A percentile compares a stretch with the other conserved stretches of the same genome.
These are phyloP conservation scores for Tricholaema leucomelas DNA, from an alignment of 2,113 vertebrate genomes.

Conservation along the genomic window DNA sequence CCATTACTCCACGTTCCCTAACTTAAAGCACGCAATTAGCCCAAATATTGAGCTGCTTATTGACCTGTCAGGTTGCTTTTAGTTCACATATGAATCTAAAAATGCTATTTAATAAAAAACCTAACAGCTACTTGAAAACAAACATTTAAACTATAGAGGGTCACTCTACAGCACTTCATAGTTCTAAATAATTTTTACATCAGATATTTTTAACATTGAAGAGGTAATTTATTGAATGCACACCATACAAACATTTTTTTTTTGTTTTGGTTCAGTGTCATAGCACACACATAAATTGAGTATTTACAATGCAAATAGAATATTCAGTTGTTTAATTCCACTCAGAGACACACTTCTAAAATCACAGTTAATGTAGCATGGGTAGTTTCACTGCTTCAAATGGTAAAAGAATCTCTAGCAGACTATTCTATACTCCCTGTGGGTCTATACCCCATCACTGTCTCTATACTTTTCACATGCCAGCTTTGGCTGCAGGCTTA, in stretches of 20 bases:
- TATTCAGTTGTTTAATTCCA: neutral
- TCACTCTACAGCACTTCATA: neutral
- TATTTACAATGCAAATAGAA: neutral
- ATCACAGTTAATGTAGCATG: neutral
- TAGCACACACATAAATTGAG: neutral
- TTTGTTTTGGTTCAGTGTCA: neutral
- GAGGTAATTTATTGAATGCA: neutral
- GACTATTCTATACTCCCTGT: neutral
- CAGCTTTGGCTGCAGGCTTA: neutral
- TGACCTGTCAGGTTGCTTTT: slow-evolving; percentile 4
- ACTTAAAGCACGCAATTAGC: neutral
- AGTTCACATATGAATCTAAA: neutral
- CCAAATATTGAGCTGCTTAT: neutral
- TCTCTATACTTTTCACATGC: neutral
- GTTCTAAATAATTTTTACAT: neutral
- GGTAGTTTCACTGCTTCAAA: neutral
- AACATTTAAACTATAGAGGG: neutral
- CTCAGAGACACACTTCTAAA: neutral
- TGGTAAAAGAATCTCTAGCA: neutral
- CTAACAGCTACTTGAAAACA: neutral
- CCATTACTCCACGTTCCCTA: slow-evolving; percentile 26
- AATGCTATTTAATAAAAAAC: neutral
- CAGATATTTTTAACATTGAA: neutral
- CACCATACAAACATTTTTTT: neutral
- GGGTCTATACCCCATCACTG: neutral